These are phyloP conservation scores for Rana temporaria DNA, from an alignment of 2,113 vertebrate genomes.

Conservation along the genomic window DNA sequence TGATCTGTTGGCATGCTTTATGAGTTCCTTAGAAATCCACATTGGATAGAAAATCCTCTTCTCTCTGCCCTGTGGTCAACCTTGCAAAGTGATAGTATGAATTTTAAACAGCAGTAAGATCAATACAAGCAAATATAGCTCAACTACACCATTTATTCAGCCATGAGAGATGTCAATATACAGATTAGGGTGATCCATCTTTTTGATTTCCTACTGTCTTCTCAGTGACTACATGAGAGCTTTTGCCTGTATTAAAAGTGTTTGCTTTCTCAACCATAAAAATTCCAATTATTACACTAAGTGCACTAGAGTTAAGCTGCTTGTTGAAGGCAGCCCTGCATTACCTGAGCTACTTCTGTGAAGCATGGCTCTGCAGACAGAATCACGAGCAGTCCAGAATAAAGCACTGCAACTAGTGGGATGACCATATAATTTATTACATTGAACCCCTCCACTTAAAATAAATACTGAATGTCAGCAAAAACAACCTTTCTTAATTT, in stretches of 20 bases:
- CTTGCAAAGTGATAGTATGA: slow-evolving; percentile 83
- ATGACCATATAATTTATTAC: slow-evolving; percentile 73
- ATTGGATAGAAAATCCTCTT: slow-evolving; percentile 76
- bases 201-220: slow-evolving; percentile 93
- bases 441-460: slow-evolving; percentile 68
- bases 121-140: slow-evolving; percentile 96
- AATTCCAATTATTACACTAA: slow-evolving; percentile 91
- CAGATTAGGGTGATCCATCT: slow-evolving; percentile 97
- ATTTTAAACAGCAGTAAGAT: slow-evolving; percentile 91
- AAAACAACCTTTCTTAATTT: slow-evolving; percentile 74
- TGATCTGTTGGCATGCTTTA: slow-evolving; percentile 74
- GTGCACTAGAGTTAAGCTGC: slow-evolving; percentile 78
- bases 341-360: slow-evolving; percentile 79
- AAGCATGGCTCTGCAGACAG: slow-evolving; percentile 73
- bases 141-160: slow-evolving; percentile 97
- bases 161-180: slow-evolving; percentile 97
- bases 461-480: slow-evolving; percentile 70
- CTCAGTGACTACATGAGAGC: slow-evolving; percentile 79
- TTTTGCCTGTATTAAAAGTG: slow-evolving; percentile 89
- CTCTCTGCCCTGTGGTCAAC: slow-evolving; percentile 81
- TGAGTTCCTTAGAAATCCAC: slow-evolving; percentile 73
- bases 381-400: slow-evolving; percentile 74
- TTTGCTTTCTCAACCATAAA: slow-evolving; percentile 89
- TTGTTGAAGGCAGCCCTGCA: slow-evolving; percentile 73
- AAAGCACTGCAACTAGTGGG: slow-evolving; percentile 76